phyloP scores from a whole-genome alignment of 2,888 invertebrate genomes.

The Arctia plantaginis region DNA sequence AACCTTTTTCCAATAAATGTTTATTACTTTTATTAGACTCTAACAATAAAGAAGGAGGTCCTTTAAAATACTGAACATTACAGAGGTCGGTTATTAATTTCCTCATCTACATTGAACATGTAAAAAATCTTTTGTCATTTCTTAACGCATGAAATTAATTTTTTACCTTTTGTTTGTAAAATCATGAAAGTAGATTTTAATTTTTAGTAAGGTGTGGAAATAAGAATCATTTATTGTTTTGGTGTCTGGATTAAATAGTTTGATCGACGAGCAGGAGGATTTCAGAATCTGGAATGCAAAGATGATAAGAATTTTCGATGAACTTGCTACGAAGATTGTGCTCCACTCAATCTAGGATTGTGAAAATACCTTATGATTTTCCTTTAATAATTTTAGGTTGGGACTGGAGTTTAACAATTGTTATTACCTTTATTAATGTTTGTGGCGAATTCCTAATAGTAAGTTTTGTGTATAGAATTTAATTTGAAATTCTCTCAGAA shows the following conservation, averaged over 20 bases:
- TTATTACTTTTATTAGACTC: not conserved
- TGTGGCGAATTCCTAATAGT: not conserved
- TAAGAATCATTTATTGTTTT: not conserved
- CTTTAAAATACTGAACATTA: not conserved
- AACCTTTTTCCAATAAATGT: no score
- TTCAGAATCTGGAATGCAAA: slow-evolving; percentile 31
- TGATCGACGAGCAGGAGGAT: slow-evolving; percentile 51
- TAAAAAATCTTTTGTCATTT: not conserved
- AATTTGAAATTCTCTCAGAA: not conserved
- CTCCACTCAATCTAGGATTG: slow-evolving; percentile 9
- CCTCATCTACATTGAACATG: not conserved
- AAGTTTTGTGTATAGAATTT: not conserved
- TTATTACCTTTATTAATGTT: slow-evolving; percentile 29
- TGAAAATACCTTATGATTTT: slow-evolving; percentile 20
- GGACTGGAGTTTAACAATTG: slow-evolving; percentile 15
- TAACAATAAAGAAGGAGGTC: not conserved
- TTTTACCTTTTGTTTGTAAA: no score
- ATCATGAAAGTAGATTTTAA: not conserved
- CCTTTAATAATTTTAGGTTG: slow-evolving; percentile 23
- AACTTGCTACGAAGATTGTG: slow-evolving; percentile 27
- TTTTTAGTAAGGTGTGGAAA: not conserved
- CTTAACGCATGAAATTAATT: not conserved
- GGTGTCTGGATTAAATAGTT: slow-evolving; percentile 45
- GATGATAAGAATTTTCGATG: slow-evolving; percentile 23
- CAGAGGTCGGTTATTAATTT: not conserved